phyloP scores from a whole-genome alignment of 1,140 invertebrate genomes.

The Mesaphorura yosii region DNA sequence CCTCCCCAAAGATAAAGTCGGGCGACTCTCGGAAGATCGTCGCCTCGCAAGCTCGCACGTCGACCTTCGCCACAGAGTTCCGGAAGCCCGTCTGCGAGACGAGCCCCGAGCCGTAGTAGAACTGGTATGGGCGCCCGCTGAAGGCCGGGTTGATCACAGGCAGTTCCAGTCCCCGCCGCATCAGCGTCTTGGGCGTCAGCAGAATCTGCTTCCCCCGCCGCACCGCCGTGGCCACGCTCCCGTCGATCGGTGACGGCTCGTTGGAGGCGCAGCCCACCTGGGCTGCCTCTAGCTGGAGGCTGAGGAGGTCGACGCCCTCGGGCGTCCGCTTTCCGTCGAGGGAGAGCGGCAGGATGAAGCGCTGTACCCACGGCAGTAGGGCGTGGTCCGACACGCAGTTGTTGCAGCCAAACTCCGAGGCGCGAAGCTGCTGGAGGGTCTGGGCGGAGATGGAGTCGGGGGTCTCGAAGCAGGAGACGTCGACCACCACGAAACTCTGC shows the following conservation, averaged over 20 bases:
- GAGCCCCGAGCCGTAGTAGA: constrained; percentile 5
- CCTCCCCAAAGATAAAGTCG: constrained; percentile 33
- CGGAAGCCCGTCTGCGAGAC: neutral
- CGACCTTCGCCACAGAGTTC: constrained; percentile 34
- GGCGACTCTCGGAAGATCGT: constrained; percentile 32
- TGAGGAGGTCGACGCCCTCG: constrained; percentile 18
- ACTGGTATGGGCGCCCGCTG: constrained; percentile 26
- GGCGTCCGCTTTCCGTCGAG: no score
- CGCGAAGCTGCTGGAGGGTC: no score
- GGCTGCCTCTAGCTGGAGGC: constrained; percentile 14
- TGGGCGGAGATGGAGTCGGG: no score
- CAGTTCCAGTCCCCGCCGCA: constrained; percentile 29
- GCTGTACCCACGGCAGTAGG: no score
- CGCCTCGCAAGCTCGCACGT: constrained; percentile 28
- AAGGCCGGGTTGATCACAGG: constrained; percentile 36
- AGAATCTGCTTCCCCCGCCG: constrained; percentile 27
- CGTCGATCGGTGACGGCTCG: no score
- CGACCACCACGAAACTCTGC: no score
- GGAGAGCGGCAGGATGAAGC: no score
- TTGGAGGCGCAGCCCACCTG: constrained; percentile 19
- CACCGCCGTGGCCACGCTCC: no score
- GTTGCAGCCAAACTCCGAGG: no score
- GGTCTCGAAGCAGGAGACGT: no score
- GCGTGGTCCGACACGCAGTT: no score
- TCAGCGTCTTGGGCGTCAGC: constrained; percentile 13